Evolutionary conservation across 2,113 vertebrate species (phyloP), one percentile per base, ranked within the genome.

Genomic region (Columbina picui): DNA sequence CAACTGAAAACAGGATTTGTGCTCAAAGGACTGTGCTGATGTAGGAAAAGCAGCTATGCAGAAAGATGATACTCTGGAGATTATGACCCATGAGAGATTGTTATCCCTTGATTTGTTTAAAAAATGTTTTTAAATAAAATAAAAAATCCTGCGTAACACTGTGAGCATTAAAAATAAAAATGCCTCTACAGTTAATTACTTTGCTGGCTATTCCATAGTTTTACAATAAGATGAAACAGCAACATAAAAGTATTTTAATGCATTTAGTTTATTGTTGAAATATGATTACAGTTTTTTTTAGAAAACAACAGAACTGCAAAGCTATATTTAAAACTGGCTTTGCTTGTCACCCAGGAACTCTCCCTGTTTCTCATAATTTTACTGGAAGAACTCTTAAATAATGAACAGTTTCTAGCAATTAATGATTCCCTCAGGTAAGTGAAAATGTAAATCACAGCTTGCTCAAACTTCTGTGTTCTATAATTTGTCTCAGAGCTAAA

Each of bases 381-480:
- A 68, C 43, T 87, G 76, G 76, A 92, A 88, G 70, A 81, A 13
- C 34, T 84, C 50, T 67, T 95, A 92, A 94, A 95, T 94, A 95
- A 94, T 85, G 77, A 94, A 93, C 53, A 4, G 5, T 74, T 94
- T 93, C 80, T 94, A 82, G 83, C 52, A 94, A 95, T 95, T 96
- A 95, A 90, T 87, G 73, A 87, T 92, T 93, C 77, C 93, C 90
- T 94, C 78, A 84, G 77, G 90, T 97, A 94, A 89, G 64, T 68
- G 26, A 92, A 93, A 94, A 96, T 88, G 82, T 91, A 97, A 97
- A 95, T 96, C 49, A 34, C 49, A 76, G 61, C 93, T 96, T 95
- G 56, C 57, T 89, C 64, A 86, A 85, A 82, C 57, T 79, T 89
- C 89, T 95, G 49, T 87, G 52, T 45, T 74, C 20, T 74, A 57